Percentiles rank a stretch among this genome's conserved stretches.
Conservation (phyloP, 2,113 vertebrate species). For the Oenanthe oenanthe region DNA sequence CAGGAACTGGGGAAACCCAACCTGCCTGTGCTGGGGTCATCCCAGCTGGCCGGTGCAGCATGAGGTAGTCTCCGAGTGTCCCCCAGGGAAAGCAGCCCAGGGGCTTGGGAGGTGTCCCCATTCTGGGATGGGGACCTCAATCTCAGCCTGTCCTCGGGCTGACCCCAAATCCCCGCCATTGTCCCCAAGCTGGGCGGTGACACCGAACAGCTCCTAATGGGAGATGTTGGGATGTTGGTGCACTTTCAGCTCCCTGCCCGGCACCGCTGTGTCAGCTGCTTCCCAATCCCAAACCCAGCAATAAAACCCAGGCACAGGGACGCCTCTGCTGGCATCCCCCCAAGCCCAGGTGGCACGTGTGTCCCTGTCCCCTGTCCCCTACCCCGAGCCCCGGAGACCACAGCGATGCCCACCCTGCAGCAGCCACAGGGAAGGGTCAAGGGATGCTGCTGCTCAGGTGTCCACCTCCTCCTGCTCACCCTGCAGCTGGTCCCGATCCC, state of each 20-base stretch:
- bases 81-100: background rate
- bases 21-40: background rate
- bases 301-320: background rate
- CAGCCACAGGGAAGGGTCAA: background rate
- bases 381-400: rapidly evolving
- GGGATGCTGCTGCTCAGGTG: background rate
- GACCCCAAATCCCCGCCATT: background rate
- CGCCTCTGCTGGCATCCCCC: rapidly evolving
- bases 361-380: background rate
- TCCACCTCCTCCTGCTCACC: background rate
- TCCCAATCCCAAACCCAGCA: background rate
- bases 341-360: rapidly evolving
- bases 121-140: rapidly evolving
- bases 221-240: background rate
- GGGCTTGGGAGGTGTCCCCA: background rate
- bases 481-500: rapidly evolving
- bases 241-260: background rate
- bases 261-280: conserved; percentile 35
- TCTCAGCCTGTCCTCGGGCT: background rate
- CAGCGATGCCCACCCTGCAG: background rate
- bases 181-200: background rate
- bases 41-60: background rate
- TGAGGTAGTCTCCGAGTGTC: background rate
- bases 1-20: background rate
- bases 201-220: background rate